Evolutionary conservation across 2,113 vertebrate species (phyloP).

Genomic region (Lophotis ruficrista): DNA sequence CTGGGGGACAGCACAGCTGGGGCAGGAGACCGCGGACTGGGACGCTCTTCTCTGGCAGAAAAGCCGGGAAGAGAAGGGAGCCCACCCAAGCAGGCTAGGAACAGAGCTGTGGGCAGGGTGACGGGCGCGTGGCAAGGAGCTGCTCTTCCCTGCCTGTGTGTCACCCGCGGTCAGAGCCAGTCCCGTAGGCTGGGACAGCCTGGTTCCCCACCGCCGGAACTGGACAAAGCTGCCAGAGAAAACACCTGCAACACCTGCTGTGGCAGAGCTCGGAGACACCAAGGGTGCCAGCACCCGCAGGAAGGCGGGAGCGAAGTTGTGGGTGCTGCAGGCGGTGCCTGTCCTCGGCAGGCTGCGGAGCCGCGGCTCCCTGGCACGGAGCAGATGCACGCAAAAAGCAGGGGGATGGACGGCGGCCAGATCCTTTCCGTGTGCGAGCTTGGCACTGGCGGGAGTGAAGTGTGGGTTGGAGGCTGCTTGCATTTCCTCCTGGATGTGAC

Average conservation of each 20-base stretch:
- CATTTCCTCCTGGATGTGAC: background rate
- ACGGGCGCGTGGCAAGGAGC: accelerated
- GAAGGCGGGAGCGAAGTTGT: background rate
- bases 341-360: background rate
- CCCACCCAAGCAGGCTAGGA: background rate
- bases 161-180: background rate
- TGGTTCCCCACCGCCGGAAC: background rate
- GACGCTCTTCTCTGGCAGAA: background rate
- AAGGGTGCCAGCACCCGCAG: background rate
- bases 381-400: background rate
- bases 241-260: background rate
- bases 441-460: background rate
- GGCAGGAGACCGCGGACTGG: accelerated
- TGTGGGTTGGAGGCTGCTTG: background rate
- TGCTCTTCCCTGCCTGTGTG: background rate
- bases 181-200: accelerated
- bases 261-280: background rate
- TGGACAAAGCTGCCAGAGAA: background rate
- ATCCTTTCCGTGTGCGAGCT: background rate
- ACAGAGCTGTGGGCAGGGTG: background rate
- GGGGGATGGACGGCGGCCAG: background rate
- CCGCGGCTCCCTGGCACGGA: background rate
- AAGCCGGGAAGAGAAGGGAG: background rate
- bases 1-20: background rate
- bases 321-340: background rate